Evolutionary conservation across 37 sponge, comb jelly and placozoan species (phyloP), one percentile per base, ranked within the genome.

Genomic region (Halichondria panicea): DNA sequence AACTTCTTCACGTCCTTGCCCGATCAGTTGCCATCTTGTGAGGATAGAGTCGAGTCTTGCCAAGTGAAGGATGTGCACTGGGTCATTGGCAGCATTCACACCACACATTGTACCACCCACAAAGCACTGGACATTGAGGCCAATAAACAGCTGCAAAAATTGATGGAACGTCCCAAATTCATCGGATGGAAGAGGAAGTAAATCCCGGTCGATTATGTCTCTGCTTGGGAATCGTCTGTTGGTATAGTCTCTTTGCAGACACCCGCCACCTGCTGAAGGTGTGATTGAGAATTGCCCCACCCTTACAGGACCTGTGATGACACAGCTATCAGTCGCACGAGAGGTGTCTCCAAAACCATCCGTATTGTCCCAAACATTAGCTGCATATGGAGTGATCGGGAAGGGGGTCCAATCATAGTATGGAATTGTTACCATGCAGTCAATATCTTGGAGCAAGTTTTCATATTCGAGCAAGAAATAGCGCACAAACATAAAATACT

Each of bases 401-500:
- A 86, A 48, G 0, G 62, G 68, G 28, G 92, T 86, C 87, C 87
- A 91, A 28, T 91, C 92, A 71, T 79, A 91, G 76, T 62, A 91
- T 1, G 92, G 92, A 24, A 91, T 78, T 32, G 87, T 86, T 32
- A 91, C 48, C 30, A 71, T 71, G 32, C 87, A 79, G 70, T 86
- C 72, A 42, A 91, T 53, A 22, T 75, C 61, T 48, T 46, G 63
- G 44, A 91, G 61, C 39, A 91, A 60, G 50, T 91, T 72, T 50
- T 91, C 92, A 40, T 86, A 91, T 71, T 91, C 87, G 4, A 86
- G 31, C 32, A 91, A 43, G 73, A 78, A 86, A 71, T 77, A 91
- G 7, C 92, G 61, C 27, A 50, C 53, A 68, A 83, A 91, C 22
- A 66, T 37, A 30, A 86, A 72, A 72, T 75, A 91, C 65, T 91